These are phyloP conservation scores for Lasioglossum marginatum DNA, from an alignment of 2,888 invertebrate genomes.

Conservation along the genomic window DNA sequence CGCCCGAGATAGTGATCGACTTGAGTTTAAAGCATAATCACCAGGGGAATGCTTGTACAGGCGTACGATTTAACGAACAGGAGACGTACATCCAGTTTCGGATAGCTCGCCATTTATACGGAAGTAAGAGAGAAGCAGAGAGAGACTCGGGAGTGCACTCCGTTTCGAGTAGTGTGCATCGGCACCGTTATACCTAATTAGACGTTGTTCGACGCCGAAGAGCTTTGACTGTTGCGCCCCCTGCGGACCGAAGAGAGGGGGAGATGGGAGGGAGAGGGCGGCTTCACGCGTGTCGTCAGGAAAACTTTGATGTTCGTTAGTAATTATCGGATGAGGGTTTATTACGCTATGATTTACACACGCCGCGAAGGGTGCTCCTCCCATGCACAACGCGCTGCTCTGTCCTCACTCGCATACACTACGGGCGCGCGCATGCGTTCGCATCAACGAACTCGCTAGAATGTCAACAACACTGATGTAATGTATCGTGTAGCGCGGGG, in stretches of 20 bases:
- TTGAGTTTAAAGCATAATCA: neutral
- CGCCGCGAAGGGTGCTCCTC: conserved; percentile 18
- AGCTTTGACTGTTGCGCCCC: conserved; percentile 54
- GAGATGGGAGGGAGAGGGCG: neutral
- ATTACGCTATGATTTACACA: conserved; percentile 54
- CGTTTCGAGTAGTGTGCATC: conserved; percentile 27
- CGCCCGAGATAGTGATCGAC: neutral
- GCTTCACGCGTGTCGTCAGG: conserved; percentile 45
- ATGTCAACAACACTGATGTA: conserved; percentile 56
- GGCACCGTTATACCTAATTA: conserved; percentile 64
- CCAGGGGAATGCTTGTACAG: conserved; percentile 6
- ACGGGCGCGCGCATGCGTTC: neutral
- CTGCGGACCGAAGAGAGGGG: neutral
- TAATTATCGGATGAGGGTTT: conserved; percentile 64
- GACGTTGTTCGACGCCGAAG: conserved; percentile 63
- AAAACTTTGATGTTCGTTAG: conserved; percentile 63
- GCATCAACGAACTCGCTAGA: conserved; percentile 39
- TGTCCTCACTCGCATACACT: neutral
- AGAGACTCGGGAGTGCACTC: neutral
- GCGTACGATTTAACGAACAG: conserved; percentile 38
- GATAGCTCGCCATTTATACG: conserved; percentile 43
- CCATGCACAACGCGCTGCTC: neutral
- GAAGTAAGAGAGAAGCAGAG: conserved; percentile 50
- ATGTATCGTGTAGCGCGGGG: conserved; percentile 51
- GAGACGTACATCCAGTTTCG: conserved; percentile 50